These are phyloP conservation scores for Corythoichthys intestinalis DNA, from an alignment of 2,113 vertebrate species.

Conservation along the genomic window DNA sequence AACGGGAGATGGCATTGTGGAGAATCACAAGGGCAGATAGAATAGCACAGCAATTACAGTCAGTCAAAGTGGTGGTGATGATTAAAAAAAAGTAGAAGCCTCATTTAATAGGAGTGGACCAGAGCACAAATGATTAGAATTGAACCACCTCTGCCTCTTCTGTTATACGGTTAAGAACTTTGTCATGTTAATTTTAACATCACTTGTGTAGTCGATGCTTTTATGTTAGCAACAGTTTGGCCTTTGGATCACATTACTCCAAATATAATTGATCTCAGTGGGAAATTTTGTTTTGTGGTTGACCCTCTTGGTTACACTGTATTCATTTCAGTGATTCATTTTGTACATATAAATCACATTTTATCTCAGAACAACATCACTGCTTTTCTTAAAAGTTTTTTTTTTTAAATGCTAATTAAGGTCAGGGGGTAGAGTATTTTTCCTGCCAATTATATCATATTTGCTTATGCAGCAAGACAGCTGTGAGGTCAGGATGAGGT, in stretches of 20 bases:
- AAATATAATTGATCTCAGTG: not conserved
- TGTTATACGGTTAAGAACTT: not conserved
- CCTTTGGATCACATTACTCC: not conserved
- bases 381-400: not conserved
- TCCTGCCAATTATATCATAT: conserved; percentile 1
- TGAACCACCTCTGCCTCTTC: too few species aligned
- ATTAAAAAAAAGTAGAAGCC: too few species aligned
- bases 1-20: too few species aligned
- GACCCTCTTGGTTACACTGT: not conserved
- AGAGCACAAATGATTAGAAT: too few species aligned
- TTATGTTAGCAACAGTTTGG: not conserved
- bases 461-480: conserved; percentile 1
- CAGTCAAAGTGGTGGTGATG: too few species aligned
- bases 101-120: too few species aligned
- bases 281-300: not conserved
- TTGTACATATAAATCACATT: not conserved
- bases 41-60: too few species aligned
- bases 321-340: not conserved
- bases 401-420: not conserved
- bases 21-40: too few species aligned
- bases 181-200: not conserved
- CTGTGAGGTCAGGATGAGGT: not conserved
- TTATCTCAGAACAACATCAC: not conserved
- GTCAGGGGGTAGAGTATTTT: not conserved
- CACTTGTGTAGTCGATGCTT: not conserved